A percentile compares a stretch with the other conserved stretches of the same genome.
Conservation (phyloP, 2,797 vertebrate genomes). For the Tragelaphus oryx region DNA sequence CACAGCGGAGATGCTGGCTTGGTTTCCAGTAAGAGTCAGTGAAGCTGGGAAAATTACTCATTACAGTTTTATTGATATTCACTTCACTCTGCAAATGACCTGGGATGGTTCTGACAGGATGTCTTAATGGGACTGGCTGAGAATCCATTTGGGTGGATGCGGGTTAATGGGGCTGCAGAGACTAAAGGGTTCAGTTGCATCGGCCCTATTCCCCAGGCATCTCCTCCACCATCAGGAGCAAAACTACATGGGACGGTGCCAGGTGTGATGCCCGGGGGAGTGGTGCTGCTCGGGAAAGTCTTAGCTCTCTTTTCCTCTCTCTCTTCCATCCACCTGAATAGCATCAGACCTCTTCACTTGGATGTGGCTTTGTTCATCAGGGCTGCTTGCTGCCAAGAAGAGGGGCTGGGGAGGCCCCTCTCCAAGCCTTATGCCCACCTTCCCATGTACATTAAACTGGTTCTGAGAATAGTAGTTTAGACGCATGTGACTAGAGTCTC, state of each 20-base stretch:
- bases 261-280: fast-evolving
- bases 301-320: not conserved
- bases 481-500: not conserved
- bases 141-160: slow-evolving; percentile 73
- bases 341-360: not conserved
- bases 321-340: not conserved
- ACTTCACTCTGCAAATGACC: slow-evolving; percentile 74
- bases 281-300: not conserved
- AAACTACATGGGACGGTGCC: not conserved
- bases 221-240: not conserved
- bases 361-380: not conserved
- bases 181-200: slow-evolving; percentile 21
- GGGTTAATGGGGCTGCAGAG: slow-evolving; percentile 70
- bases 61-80: slow-evolving; percentile 80
- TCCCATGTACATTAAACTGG: not conserved
- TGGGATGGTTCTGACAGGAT: slow-evolving; percentile 59
- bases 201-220: not conserved
- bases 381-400: not conserved
- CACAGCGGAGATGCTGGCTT: slow-evolving; percentile 69
- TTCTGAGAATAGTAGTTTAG: not conserved
- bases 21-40: slow-evolving; percentile 80
- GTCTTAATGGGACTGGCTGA: slow-evolving; percentile 72
- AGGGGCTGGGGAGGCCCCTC: not conserved
- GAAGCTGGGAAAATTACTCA: slow-evolving; percentile 79
- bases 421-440: not conserved